These are phyloP conservation scores for Volucella inflata DNA, from an alignment of 2,888 invertebrate genomes.

Conservation along the genomic window DNA sequence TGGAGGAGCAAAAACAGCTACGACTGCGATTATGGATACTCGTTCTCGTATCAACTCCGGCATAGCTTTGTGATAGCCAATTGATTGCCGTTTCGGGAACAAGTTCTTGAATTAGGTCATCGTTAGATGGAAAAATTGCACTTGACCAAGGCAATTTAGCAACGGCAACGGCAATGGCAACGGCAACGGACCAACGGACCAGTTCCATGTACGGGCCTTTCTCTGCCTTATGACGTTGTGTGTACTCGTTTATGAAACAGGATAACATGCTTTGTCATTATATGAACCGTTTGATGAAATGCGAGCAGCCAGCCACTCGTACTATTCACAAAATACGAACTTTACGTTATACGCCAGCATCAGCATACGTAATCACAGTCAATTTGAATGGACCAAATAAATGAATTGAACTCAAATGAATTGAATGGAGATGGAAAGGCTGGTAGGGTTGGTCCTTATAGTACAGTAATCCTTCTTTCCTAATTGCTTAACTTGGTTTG, in stretches of 20 bases:
- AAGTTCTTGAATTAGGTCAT: constrained; percentile 69
- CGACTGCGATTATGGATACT: constrained; percentile 5
- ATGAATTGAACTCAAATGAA: neutral
- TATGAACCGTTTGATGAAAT: constrained; percentile 43
- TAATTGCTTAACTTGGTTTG: constrained; percentile 22
- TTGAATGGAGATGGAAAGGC: neutral
- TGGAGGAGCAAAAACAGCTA: constrained; percentile 58
- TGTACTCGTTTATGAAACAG: constrained; percentile 38
- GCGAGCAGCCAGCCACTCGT: no score
- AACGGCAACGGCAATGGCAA: no score
- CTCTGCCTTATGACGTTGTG: constrained; percentile 26
- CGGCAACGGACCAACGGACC: constrained; percentile 59
- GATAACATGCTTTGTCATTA: constrained; percentile 32
- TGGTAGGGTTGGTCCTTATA: neutral
- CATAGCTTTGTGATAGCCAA: constrained; percentile 38
- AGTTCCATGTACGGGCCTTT: constrained; percentile 58
- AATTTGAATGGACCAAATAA: constrained; percentile 9
- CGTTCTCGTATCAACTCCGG: no score
- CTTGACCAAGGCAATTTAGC: constrained; percentile 65
- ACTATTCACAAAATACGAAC: no score
- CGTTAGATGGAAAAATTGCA: constrained; percentile 61
- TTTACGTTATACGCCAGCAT: constrained; percentile 13
- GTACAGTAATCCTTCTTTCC: neutral
- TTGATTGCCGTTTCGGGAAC: constrained; percentile 73
- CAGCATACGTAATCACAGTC: constrained; percentile 21